phyloP scores from a whole-genome alignment of 1,140 invertebrate genomes.

The Hylyphantes graminicola region DNA sequence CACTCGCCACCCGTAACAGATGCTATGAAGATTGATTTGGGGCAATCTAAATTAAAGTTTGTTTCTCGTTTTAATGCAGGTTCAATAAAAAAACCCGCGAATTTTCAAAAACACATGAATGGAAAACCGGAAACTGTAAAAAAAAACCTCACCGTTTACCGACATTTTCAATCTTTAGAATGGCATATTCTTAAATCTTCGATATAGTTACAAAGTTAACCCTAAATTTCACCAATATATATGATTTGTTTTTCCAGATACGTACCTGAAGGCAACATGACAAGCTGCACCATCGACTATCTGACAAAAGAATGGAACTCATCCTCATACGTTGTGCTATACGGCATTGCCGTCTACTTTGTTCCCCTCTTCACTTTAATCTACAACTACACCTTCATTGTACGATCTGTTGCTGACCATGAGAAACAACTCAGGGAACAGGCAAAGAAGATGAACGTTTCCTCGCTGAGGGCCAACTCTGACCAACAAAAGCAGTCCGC shows the following conservation, averaged over 20 bases:
- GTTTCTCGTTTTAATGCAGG: too few species aligned
- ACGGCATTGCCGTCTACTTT: constrained; percentile 79
- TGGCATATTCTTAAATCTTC: too few species aligned
- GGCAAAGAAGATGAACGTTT: constrained; percentile 87
- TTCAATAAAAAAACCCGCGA: too few species aligned
- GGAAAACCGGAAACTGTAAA: too few species aligned
- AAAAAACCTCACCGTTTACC: too few species aligned
- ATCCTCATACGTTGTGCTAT: constrained; percentile 78
- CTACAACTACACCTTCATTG: constrained; percentile 83
- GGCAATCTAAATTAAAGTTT: too few species aligned
- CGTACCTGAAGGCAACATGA: constrained; percentile 89
- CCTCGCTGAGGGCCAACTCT: constrained; percentile 76
- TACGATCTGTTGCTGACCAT: constrained; percentile 82
- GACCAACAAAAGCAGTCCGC: constrained; percentile 77
- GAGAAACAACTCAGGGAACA: constrained; percentile 86
- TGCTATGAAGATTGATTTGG: too few species aligned
- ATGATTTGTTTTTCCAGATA: constrained; percentile 70
- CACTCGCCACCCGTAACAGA: too few species aligned
- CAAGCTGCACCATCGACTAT: constrained; percentile 87
- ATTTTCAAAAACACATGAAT: too few species aligned
- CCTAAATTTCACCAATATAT: too few species aligned
- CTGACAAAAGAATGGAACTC: constrained; percentile 73
- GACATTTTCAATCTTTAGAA: too few species aligned
- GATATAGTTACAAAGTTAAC: too few species aligned
- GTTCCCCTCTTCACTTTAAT: constrained; percentile 79